Conservation (phyloP, 2,888 invertebrate genomes). For the Maniola hyperantus region DNA sequence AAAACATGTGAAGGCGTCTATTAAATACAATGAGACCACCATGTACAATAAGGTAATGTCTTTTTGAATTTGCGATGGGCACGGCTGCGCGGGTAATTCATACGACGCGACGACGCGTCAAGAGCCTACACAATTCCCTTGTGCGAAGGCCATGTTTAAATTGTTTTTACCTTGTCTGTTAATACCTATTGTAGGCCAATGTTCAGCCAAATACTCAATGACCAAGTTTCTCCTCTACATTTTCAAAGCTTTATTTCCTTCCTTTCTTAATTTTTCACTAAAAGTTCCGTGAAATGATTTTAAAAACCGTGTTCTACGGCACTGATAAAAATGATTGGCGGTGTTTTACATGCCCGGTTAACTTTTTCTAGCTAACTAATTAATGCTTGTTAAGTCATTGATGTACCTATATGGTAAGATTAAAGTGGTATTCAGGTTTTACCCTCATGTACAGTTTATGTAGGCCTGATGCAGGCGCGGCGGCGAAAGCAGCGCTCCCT, state of each 20-base stretch:
- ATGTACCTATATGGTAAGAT: slow-evolving; percentile 26
- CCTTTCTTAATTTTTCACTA: slow-evolving; percentile 39
- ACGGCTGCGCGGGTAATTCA: slow-evolving; percentile 50
- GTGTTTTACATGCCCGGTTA: slow-evolving; percentile 2
- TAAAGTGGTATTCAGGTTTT: slow-evolving; percentile 37
- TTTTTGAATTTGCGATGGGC: slow-evolving; percentile 47
- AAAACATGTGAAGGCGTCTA: slow-evolving; percentile 26
- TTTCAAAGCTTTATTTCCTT: slow-evolving; percentile 46
- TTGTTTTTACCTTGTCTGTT: slow-evolving; percentile 64
- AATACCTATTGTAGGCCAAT: slow-evolving; percentile 63
- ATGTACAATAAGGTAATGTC: slow-evolving; percentile 40
- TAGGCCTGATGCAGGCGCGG: slow-evolving; percentile 69
- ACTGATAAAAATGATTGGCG: neutral
- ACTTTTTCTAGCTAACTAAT: slow-evolving; percentile 17
- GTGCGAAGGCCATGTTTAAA: slow-evolving; percentile 60
- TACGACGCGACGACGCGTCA: slow-evolving; percentile 51
- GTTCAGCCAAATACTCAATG: slow-evolving; percentile 59
- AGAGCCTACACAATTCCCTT: slow-evolving; percentile 51
- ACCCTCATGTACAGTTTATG: slow-evolving; percentile 38
- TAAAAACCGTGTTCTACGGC: neutral
- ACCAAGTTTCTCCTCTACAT: slow-evolving; percentile 56
- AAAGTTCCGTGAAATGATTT: neutral
- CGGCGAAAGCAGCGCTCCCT: slow-evolving; percentile 82
- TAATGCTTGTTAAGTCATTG: slow-evolving; percentile 15
- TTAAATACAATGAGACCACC: slow-evolving; percentile 38